These are phyloP conservation scores for Engraulis encrasicolus DNA, from an alignment of 2,113 vertebrate species.

Conservation along the genomic window DNA sequence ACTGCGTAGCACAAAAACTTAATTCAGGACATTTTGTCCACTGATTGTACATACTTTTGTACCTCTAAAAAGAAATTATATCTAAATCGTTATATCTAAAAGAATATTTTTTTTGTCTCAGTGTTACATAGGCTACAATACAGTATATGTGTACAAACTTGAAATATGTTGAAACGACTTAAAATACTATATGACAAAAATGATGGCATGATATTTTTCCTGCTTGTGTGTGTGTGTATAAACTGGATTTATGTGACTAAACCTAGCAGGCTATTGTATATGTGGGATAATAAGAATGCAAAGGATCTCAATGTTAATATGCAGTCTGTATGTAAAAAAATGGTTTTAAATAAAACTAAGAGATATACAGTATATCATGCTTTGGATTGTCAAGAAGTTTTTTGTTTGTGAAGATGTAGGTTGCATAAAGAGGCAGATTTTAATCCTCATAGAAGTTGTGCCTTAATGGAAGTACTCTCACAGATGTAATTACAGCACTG, in stretches of 20 bases:
- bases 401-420: not conserved
- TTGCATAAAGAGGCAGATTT: too few species aligned
- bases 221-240: too few species aligned
- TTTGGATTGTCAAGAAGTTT: not conserved
- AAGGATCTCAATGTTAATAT: not conserved
- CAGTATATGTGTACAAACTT: too few species aligned
- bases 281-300: not conserved
- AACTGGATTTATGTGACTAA: too few species aligned
- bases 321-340: not conserved
- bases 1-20: not conserved
- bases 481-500: too few species aligned
- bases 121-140: not conserved
- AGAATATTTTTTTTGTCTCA: not conserved
- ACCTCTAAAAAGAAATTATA: not conserved
- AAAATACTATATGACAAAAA: too few species aligned
- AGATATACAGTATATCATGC: not conserved
- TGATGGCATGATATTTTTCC: too few species aligned
- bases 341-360: not conserved
- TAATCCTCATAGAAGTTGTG: too few species aligned
- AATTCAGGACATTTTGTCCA: not conserved
- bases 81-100: not conserved
- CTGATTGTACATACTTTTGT: constrained; percentile 10
- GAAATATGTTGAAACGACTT: too few species aligned
- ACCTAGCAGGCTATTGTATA: not conserved
- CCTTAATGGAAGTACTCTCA: too few species aligned